Evolutionary conservation across 2,113 vertebrate species (phyloP).

Genomic region (Alethe castanea): DNA sequence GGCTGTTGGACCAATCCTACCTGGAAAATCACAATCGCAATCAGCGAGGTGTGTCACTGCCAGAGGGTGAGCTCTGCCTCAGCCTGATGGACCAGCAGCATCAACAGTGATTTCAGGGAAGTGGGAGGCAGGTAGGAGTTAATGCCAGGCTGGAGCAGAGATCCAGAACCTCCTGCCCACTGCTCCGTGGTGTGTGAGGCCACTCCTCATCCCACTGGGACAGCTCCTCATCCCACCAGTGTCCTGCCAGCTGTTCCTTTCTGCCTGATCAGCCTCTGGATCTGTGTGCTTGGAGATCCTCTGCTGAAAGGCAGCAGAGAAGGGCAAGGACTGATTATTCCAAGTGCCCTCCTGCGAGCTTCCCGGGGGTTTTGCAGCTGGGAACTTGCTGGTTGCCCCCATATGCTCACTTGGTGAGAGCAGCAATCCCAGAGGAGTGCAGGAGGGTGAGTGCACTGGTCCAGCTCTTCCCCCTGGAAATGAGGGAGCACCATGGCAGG

Average conservation of each 20-base stretch:
- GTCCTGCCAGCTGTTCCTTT: background rate
- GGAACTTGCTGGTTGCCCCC: background rate
- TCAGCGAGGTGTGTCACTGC: rapidly evolving
- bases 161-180: background rate
- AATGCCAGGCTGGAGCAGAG: background rate
- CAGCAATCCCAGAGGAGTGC: background rate
- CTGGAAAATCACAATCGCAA: background rate
- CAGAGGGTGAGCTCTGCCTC: background rate
- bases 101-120: background rate
- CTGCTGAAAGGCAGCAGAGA: background rate
- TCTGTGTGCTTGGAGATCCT: background rate
- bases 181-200: background rate
- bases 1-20: background rate
- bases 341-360: background rate
- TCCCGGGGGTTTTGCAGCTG: background rate
- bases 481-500: background rate
- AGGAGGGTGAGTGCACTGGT: background rate
- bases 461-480: background rate
- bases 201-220: background rate
- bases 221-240: too few relatives aligned
- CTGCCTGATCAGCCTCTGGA: background rate
- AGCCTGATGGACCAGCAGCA: background rate
- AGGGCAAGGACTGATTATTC: constrained; percentile 7
- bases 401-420: background rate
- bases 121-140: background rate